A percentile compares a stretch with the other conserved stretches of the same genome.
Evolutionary conservation across 2,888 invertebrate genomes (phyloP).

Genomic region (Sarcophaga subvicina): DNA sequence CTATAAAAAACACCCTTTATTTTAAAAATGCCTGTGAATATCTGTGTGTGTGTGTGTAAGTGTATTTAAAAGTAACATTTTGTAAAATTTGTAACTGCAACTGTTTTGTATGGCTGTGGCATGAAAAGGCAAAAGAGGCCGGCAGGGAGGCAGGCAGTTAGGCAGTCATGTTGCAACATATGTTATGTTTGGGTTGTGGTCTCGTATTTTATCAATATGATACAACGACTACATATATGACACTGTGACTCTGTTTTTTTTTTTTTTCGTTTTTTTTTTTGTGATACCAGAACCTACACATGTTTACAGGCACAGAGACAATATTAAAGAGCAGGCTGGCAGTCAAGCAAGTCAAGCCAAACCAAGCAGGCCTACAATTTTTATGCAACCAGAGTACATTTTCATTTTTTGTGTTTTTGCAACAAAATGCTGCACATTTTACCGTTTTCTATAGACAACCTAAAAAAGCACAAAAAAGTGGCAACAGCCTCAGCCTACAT

Average conservation of each 20-base stretch:
- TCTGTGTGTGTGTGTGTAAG: too few relatives aligned
- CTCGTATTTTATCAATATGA: conserved; percentile 69
- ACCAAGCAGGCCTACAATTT: not conserved
- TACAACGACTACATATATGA: conserved; percentile 32
- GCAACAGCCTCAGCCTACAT: conserved; percentile 49
- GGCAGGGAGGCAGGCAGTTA: conserved; percentile 10
- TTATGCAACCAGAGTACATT: not conserved
- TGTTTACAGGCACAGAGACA: conserved; percentile 1
- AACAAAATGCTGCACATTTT: conserved; percentile 14
- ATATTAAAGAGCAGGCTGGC: not conserved
- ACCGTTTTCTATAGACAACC: conserved; percentile 42
- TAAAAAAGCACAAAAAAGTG: conserved; percentile 43
- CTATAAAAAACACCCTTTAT: too few relatives aligned
- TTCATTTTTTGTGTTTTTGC: not conserved
- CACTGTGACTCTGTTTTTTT: not conserved
- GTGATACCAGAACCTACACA: conserved; percentile 52
- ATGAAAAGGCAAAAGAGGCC: conserved; percentile 32
- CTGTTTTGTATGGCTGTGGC: conserved; percentile 29
- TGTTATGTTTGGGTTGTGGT: conserved; percentile 68
- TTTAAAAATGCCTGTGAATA: not conserved
- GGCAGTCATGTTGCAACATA: conserved; percentile 65
- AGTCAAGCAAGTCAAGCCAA: not conserved
- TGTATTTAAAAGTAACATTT: conserved; percentile 38
- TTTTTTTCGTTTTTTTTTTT: not conserved
- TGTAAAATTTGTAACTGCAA: conserved; percentile 51